phyloP scores from a whole-genome alignment of 2,113 vertebrate genomes.

The Grammomys surdaster region DNA sequence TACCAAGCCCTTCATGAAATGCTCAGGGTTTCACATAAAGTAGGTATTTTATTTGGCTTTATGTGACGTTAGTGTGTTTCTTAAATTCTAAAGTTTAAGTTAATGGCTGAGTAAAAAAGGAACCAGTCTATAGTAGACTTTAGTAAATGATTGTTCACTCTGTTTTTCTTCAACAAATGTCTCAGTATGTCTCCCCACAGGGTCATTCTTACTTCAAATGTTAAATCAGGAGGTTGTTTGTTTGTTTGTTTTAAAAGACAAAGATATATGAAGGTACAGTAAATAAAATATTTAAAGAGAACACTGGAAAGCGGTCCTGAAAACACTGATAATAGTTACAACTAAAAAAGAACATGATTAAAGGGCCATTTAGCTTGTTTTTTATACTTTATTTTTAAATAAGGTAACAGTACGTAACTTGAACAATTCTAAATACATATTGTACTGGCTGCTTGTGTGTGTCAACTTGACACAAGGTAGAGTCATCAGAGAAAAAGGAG shows the following conservation, averaged over 20 bases:
- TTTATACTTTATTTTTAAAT: constrained; percentile 35
- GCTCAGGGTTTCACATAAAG: neutral
- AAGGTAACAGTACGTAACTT: constrained; percentile 2
- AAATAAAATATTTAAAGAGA: constrained; percentile 28
- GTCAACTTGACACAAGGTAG: neutral
- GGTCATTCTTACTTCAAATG: neutral
- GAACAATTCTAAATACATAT: neutral
- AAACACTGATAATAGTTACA: neutral
- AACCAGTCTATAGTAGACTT: neutral
- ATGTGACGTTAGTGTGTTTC: neutral
- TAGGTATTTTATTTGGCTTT: neutral
- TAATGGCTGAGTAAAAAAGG: neutral
- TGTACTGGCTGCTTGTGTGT: neutral
- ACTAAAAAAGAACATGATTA: neutral
- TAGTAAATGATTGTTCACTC: neutral
- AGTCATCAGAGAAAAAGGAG: neutral
- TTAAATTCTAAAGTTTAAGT: neutral
- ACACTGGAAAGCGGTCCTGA: constrained; percentile 18
- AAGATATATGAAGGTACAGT: neutral
- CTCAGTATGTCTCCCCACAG: neutral
- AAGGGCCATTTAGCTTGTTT: neutral
- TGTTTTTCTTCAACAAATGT: constrained; percentile 1
- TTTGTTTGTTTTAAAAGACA: neutral
- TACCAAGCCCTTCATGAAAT: neutral
- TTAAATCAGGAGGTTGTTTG: neutral